Conservation (phyloP, 2,113 vertebrate species). For the Nibea albiflora region DNA sequence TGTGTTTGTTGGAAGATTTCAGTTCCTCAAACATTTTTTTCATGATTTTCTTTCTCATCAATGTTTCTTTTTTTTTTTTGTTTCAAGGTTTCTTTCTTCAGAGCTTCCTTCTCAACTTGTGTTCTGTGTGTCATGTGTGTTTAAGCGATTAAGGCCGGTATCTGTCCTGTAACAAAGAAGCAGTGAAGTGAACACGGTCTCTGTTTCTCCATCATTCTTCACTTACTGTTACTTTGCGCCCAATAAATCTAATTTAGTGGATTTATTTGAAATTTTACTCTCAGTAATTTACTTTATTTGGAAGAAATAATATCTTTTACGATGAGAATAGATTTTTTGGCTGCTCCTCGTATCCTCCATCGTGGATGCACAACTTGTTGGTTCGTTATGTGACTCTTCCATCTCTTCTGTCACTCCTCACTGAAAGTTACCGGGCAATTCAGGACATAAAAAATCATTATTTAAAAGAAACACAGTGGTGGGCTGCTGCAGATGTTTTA, state of each 20-base stretch:
- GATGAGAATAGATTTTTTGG: neutral
- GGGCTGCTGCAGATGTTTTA: slow-evolving; percentile 52
- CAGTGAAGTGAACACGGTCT: neutral
- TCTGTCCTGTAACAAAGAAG: too few relatives aligned
- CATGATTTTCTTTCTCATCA: neutral
- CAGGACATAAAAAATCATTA: slow-evolving; percentile 11
- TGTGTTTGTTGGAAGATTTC: neutral
- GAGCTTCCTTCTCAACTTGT: neutral
- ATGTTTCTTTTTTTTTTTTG: neutral
- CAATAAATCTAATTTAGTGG: too few relatives aligned
- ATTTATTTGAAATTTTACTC: neutral
- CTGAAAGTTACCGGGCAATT: slow-evolving; percentile 7
- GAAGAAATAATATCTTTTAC: neutral
- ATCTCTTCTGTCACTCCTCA: slow-evolving; percentile 38
- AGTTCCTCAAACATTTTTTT: neutral
- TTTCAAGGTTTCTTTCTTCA: neutral
- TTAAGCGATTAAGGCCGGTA: too few relatives aligned
- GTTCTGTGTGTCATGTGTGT: neutral
- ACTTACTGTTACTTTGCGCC: neutral
- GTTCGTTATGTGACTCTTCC: neutral
- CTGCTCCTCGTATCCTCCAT: neutral
- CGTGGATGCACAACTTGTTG: neutral
- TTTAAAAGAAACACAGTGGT: neutral
- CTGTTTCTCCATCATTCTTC: neutral
- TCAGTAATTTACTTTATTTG: neutral